Percentiles rank a stretch among this genome's conserved stretches.
Conservation (phyloP, 2,888 invertebrate species). For the Lamellibrachia satsuma region DNA sequence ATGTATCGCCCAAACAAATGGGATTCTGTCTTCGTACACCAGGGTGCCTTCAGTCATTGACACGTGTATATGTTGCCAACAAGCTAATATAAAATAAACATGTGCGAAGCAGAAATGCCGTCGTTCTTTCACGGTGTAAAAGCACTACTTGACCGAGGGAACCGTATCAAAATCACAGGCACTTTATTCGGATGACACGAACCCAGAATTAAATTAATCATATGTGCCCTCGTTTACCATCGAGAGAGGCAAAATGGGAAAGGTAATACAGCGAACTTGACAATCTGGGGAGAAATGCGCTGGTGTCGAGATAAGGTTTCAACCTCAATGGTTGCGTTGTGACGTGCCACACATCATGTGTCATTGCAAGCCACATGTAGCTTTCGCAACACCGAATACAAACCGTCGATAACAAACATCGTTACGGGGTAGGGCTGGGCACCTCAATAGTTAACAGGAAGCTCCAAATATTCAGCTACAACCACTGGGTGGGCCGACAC, state of each 20-base stretch:
- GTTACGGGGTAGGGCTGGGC: not conserved
- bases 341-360: not conserved
- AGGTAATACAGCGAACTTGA: not conserved
- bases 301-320: not conserved
- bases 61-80: too few relatives aligned
- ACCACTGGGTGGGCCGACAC: not conserved
- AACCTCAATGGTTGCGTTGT: not conserved
- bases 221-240: not conserved
- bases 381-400: not conserved
- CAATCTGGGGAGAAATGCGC: not conserved
- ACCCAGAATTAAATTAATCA: too few relatives aligned
- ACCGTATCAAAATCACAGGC: too few relatives aligned
- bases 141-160: too few relatives aligned
- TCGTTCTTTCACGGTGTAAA: too few relatives aligned
- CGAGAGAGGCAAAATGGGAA: not conserved
- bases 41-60: too few relatives aligned
- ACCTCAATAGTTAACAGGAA: not conserved
- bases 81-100: too few relatives aligned
- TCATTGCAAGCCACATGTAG: not conserved
- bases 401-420: not conserved
- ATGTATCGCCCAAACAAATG: too few relatives aligned
- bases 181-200: too few relatives aligned
- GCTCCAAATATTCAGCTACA: not conserved
- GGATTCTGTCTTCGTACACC: too few relatives aligned
- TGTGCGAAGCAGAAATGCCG: too few relatives aligned